Conservation (phyloP, 1,140 invertebrate genomes). For the Drosophila nebulosa region DNA sequence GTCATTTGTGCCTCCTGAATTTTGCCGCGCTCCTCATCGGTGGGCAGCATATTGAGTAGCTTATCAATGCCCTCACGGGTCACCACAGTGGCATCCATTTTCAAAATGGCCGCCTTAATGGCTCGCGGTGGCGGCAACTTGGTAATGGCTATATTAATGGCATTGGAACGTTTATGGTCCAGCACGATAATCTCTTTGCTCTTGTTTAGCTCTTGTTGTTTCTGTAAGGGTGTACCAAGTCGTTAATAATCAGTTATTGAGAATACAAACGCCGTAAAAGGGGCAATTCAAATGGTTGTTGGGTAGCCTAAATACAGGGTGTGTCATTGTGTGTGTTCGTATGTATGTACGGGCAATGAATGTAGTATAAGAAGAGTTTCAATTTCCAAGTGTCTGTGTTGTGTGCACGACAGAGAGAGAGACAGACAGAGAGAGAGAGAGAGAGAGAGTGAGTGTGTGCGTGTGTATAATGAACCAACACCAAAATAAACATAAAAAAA, state of each 20-base stretch:
- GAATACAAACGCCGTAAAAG: no score
- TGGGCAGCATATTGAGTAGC: slow-evolving; percentile 98
- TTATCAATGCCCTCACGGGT: slow-evolving; percentile 99
- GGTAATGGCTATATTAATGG: slow-evolving; percentile 99
- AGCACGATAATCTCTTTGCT: slow-evolving; percentile 98
- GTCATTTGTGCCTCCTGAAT: slow-evolving; percentile 95
- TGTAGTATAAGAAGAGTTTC: background rate
- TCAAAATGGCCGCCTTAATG: slow-evolving; percentile 98
- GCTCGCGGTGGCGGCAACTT: slow-evolving; percentile 97
- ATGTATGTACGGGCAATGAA: no score
- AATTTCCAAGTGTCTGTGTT: slow-evolving; percentile 12
- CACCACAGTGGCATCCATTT: slow-evolving; percentile 99
- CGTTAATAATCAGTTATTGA: no score
- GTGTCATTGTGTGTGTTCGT: background rate
- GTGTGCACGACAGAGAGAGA: slow-evolving; percentile 2
- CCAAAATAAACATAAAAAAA: slow-evolving; percentile 19
- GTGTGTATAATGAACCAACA: slow-evolving; percentile 50
- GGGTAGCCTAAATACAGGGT: slow-evolving; percentile 1
- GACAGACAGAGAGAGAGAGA: background rate
- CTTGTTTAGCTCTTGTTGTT: slow-evolving; percentile 95
- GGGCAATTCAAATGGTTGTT: no score
- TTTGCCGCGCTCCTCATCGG: slow-evolving; percentile 96
- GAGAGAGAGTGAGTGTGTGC: background rate
- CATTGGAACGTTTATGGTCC: slow-evolving; percentile 98
- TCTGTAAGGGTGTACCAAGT: slow-evolving; percentile 83